Evolutionary conservation across 1,140 invertebrate species (phyloP).

Genomic region (Halesus radiatus): DNA sequence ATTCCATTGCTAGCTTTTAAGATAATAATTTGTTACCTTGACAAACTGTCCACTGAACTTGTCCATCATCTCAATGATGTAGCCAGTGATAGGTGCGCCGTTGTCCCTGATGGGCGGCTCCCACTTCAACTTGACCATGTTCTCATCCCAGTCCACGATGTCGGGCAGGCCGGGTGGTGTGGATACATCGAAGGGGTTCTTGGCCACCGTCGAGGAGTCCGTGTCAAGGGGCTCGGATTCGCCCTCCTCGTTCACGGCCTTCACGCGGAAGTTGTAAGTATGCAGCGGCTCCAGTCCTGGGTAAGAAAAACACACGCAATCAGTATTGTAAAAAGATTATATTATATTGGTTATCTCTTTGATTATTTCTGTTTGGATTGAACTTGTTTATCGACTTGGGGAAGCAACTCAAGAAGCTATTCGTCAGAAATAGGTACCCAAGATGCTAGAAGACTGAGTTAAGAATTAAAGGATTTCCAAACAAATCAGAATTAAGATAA

Average conservation of each 20-base stretch:
- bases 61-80: conserved; percentile 84
- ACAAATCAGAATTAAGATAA: too few relatives aligned
- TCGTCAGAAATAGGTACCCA: too few relatives aligned
- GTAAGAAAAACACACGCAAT: conserved; percentile 24
- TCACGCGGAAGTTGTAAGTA: conserved; percentile 95
- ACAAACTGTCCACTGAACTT: conserved; percentile 74
- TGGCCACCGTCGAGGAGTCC: conserved; percentile 88
- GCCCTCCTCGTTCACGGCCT: conserved; percentile 95
- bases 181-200: conserved; percentile 95
- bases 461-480: too few relatives aligned
- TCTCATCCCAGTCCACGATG: conserved; percentile 93
- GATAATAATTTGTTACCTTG: conserved; percentile 61
- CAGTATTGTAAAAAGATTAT: neutral
- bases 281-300: conserved; percentile 89
- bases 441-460: too few relatives aligned
- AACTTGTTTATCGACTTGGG: too few relatives aligned
- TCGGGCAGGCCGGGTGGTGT: conserved; percentile 92
- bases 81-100: conserved; percentile 95
- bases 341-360: too few relatives aligned
- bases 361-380: too few relatives aligned
- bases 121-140: conserved; percentile 95
- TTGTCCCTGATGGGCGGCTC: conserved; percentile 95
- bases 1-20: too few relatives aligned
- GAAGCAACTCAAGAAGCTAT: too few relatives aligned
- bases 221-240: conserved; percentile 94